A percentile compares a stretch with the other conserved stretches of the same genome.
Evolutionary conservation across 1,140 invertebrate genomes (phyloP).

Genomic region (Cherax destructor): DNA sequence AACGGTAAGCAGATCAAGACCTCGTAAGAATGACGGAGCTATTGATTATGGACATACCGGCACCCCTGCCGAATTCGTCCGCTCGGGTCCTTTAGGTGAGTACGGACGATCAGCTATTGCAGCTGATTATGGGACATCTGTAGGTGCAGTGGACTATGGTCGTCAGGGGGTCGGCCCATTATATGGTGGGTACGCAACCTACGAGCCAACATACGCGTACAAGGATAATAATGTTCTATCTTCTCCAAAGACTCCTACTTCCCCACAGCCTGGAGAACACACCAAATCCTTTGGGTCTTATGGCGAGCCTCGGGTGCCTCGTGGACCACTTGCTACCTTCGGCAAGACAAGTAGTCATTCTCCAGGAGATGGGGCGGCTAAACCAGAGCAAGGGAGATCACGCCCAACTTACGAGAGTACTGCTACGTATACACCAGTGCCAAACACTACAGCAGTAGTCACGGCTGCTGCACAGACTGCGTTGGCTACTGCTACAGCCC

Average conservation of each 20-base stretch:
- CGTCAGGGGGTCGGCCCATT: slow-evolving; percentile 15
- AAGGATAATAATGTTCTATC: slow-evolving; percentile 21
- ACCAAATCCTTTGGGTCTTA: slow-evolving; percentile 58
- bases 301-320: slow-evolving; percentile 51
- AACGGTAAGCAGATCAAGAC: slow-evolving; percentile 38
- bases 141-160: slow-evolving; percentile 24
- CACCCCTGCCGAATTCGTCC: not conserved
- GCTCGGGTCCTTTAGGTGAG: not conserved
- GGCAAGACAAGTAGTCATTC: slow-evolving; percentile 50
- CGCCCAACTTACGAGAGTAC: slow-evolving; percentile 36
- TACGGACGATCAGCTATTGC: not conserved
- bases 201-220: slow-evolving; percentile 43
- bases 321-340: slow-evolving; percentile 62
- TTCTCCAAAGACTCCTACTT: slow-evolving; percentile 7
- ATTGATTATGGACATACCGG: slow-evolving; percentile 21
- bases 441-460: slow-evolving; percentile 25
- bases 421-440: not conserved
- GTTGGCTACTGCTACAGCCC: slow-evolving; percentile 49
- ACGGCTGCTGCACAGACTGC: slow-evolving; percentile 51
- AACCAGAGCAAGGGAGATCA: not conserved
- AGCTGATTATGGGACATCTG: slow-evolving; percentile 35
- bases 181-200: slow-evolving; percentile 54
- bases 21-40: slow-evolving; percentile 59
- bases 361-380: slow-evolving; percentile 6
- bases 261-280: not conserved